Base-by-base conservation (phyloP, 1,140 invertebrate genomes). In the Calliphora vicina region DNA sequence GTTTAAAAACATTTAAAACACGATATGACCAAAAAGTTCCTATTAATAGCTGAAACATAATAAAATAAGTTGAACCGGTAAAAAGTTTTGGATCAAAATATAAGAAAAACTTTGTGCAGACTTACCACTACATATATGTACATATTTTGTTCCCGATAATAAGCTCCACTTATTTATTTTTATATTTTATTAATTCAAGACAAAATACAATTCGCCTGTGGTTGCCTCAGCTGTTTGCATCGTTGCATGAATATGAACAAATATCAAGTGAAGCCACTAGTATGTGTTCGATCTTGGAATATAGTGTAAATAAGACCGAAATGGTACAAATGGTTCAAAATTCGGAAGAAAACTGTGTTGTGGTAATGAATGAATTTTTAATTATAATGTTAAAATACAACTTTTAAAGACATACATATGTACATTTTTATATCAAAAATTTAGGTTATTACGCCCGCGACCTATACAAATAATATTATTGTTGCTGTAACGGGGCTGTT, bases 401-500 rank as follows among this genome's bases (percentile, higher is more conserved):
- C 8, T 25, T 9, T 80, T n/a, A 87, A 86, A 20, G n/a, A n/a
- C n/a, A n/a, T n/a, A n/a, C n/a, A n/a, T n/a, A n/a, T n/a, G 9
- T 6, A 35, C 6, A 2, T 35, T 35, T 6, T 35, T 3, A 27
- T 57, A 6, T 43, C 23, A 26, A n/a, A n/a, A n/a, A n/a, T n/a
- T n/a, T n/a, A 83, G n/a, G 87, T 86, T 45, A 84, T 88, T 27
- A 88, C 84, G 0, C 78, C 87, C 5, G 84, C 85, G 43, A 92
- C 92, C 0, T 93, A 93, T 82, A 87, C 92, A 8, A 93, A 93
- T 85, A 92, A 91, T 82, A 87, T 92, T 0, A 89, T 92, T 50
- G 92, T 93, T 10, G 92, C 92, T 0, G 88, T 89, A 0, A 91
- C 92, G 0, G 91, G 91, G 0, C 85, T 93, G 0, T 84, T 92